Evolutionary conservation across 1,140 invertebrate species (phyloP), one percentile per base, ranked within the genome.

Genomic region (Oryctes rhinoceros): DNA sequence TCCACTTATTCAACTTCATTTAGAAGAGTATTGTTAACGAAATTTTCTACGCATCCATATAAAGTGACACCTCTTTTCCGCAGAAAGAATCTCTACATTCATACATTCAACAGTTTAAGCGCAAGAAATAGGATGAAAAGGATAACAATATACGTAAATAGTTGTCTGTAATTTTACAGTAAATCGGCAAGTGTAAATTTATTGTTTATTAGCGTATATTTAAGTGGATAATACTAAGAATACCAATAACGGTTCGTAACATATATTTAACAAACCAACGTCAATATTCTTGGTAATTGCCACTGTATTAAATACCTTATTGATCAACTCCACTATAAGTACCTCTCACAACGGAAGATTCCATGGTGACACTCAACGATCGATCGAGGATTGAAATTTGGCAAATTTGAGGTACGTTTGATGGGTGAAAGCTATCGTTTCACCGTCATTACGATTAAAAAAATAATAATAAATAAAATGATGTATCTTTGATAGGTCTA

Each of bases 11-110:
- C 65, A 15, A 71, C 10, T 10, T 10, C 37, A 37, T 1, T 71
- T 35, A 71, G 24, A 13, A 71, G 24, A 35, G 18, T 71, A 71
- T 71, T 71, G 65, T 71, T 71, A 71, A 71, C 65, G 24, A 37
- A 71, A 11, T 71, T 24, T 37, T 71, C 4, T 71, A 24, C 24
- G 11, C 65, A 71, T 71, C 24, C 20, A 35, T 37, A 71, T 24
- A 71, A 35, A 71, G 65, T 35, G 35, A 71, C 35, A 3, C 1
- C 24, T 24, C 37, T 10, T 71, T 30, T 30, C 13, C 24, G 6
- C 65, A 59, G 18, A 18, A 59, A 59, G 18, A 18, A n/a, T 59
- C 0, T 18, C 15, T 15, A 18, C 18, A 15, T 18, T 18, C 53
- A n/a, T 59, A 59, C 18, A 59, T 59, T 59, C 13, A 59, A 59